Conservation (phyloP, 2,113 vertebrate species). For the Oriolus oriolus region DNA sequence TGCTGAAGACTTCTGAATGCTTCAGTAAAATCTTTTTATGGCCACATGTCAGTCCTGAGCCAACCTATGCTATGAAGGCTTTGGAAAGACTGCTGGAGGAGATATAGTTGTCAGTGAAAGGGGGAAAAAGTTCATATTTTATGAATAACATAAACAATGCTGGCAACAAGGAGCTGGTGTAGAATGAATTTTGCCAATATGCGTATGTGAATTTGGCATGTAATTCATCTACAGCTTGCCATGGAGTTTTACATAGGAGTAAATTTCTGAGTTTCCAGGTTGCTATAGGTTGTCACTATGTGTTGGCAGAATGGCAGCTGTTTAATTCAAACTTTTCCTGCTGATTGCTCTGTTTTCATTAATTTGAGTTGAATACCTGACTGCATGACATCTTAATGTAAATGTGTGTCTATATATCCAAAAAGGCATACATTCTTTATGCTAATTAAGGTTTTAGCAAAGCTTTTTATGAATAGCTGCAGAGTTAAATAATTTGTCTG, state of each 20-base stretch:
- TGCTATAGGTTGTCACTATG: neutral
- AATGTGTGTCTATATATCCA: neutral
- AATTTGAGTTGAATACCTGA: neutral
- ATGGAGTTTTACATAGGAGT: neutral
- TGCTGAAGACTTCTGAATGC: neutral
- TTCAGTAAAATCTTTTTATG: neutral
- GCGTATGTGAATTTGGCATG: neutral
- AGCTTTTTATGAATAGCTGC: neutral
- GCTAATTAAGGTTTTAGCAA: neutral
- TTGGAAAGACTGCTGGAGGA: neutral
- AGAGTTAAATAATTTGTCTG: neutral
- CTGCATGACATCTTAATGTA: neutral
- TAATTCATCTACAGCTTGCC: neutral
- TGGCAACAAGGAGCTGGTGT: neutral
- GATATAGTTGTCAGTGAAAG: neutral
- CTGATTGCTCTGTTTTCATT: neutral
- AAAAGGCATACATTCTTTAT: neutral
- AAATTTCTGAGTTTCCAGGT: neutral
- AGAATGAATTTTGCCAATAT: neutral
- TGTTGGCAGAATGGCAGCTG: constrained; percentile 1
- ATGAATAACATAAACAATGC: neutral
- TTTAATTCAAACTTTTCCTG: constrained; percentile 1
- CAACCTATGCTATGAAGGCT: neutral
- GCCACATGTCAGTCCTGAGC: neutral
- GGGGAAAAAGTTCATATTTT: neutral